Evolutionary conservation across 1,140 invertebrate genomes (phyloP).

Genomic region (Diploscapter pachys): DNA sequence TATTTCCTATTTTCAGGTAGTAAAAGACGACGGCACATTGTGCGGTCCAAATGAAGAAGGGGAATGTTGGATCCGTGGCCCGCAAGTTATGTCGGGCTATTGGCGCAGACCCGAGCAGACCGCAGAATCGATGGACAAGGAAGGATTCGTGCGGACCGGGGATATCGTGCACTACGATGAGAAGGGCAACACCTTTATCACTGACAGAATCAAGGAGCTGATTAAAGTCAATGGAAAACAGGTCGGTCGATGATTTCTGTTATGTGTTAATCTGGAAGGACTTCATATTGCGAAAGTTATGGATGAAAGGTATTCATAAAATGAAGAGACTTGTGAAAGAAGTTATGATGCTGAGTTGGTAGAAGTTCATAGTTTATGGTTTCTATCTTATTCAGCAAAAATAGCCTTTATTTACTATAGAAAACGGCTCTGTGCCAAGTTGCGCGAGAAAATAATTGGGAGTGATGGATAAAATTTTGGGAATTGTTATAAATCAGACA

Average conservation of each 20-base stretch:
- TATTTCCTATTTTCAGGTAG: no score
- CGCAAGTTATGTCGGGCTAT: slow-evolving; percentile 30
- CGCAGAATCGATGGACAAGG: slow-evolving; percentile 10
- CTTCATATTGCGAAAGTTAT: no score
- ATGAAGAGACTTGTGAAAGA: no score
- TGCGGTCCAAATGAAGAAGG: slow-evolving; percentile 24
- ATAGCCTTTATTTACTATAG: not conserved
- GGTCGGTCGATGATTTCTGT: not conserved
- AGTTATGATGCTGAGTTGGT: no score
- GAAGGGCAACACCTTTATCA: slow-evolving; percentile 23
- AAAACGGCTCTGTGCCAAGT: not conserved
- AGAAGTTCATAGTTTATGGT: no score
- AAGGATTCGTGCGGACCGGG: slow-evolving; percentile 27
- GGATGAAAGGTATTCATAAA: no score
- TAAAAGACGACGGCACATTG: slow-evolving; percentile 21
- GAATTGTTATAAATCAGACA: not conserved
- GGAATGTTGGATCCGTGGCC: slow-evolving; percentile 29
- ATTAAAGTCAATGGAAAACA: slow-evolving; percentile 32
- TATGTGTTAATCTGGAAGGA: no score
- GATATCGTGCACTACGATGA: slow-evolving; percentile 31
- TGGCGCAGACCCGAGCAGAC: slow-evolving; percentile 17
- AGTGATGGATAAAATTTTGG: no score
- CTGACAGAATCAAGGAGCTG: slow-evolving; percentile 29
- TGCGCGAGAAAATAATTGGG: no score
- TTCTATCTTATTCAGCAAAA: not conserved